Evolutionary conservation across 2,113 vertebrate genomes (phyloP), one percentile per base, ranked within the genome.

Genomic region (Lutjanus erythropterus): DNA sequence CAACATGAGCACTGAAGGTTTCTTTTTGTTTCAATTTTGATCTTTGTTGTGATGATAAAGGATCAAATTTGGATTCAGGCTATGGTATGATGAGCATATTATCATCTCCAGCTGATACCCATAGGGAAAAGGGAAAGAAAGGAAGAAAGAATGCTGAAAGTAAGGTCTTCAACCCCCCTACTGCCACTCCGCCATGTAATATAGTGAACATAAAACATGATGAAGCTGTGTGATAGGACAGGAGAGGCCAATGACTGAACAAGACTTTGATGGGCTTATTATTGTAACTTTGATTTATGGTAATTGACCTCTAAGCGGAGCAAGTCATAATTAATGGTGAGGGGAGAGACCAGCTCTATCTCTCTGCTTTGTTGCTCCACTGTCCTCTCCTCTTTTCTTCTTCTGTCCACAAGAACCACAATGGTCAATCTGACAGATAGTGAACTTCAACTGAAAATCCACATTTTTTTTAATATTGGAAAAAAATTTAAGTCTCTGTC

Each of bases 231-330:
- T 44, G 73, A 91, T 82, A 72, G 70, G 88, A 91, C 80, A 75
- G 58, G 64, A 81, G 60, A 89, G 90, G 89, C 92, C 92, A 80
- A 89, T 86, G 89, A 90, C 84, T 85, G 71, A 65, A 80, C 82
- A 81, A 83, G 79, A 70, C 37, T 85, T 87, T 85, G 73, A 88
- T 42, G 80, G 74, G 69, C 75, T 86, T 79, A 82, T 91, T 84
- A 85, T 86, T 77, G 8, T 65, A 83, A 70, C 59, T 85, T 70
- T 84, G 83, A 84, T 89, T 86, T 86, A 86, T 75, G 62, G 64
- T 77, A 27, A 85, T 79, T 87, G 87, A 89, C 79, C 85, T 84
- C 81, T 76, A 23, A 78, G 74, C 78, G 64, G 67, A 85, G 66
- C 77, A 39, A 41, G 42, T 75, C 64, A 71, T 85, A 79, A 86